phyloP scores from a whole-genome alignment of 2,797 vertebrate species.

The Spinus pinus region DNA sequence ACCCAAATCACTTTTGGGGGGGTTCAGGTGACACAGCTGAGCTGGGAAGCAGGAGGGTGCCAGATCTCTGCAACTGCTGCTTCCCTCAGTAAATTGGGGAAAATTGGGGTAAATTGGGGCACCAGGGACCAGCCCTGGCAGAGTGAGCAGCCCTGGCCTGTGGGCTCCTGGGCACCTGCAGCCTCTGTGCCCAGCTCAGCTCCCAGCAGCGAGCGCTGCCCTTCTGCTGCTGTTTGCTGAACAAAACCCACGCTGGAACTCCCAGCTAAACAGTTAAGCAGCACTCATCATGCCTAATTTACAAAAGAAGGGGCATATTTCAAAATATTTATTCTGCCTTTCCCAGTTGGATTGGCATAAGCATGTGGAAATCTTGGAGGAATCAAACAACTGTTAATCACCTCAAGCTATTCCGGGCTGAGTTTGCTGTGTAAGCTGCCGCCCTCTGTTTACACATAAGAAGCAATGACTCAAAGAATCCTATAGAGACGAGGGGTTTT shows the following conservation, averaged over 20 bases:
- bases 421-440: constrained; percentile 68
- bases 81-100: fast-evolving
- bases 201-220: not conserved
- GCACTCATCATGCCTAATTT: constrained; percentile 58
- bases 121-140: fast-evolving
- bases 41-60: not conserved
- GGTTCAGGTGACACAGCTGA: not conserved
- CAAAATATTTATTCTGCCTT: constrained; percentile 74
- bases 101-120: not conserved
- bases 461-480: constrained; percentile 43
- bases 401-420: constrained; percentile 52
- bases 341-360: constrained; percentile 63
- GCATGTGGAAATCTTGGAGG: constrained; percentile 55
- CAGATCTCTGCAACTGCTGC: not conserved
- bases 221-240: constrained; percentile 30
- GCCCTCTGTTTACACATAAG: constrained; percentile 63
- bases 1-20: not conserved
- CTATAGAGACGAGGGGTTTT: constrained; percentile 14
- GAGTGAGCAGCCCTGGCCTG: fast-evolving
- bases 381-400: constrained; percentile 66
- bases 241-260: not conserved
- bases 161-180: not conserved
- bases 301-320: constrained; percentile 65
- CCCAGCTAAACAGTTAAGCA: not conserved
- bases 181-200: fast-evolving